A percentile compares a stretch with the other conserved stretches of the same genome.
phyloP scores from a whole-genome alignment of 2,888 invertebrate genomes.

The Apantesis nais region DNA sequence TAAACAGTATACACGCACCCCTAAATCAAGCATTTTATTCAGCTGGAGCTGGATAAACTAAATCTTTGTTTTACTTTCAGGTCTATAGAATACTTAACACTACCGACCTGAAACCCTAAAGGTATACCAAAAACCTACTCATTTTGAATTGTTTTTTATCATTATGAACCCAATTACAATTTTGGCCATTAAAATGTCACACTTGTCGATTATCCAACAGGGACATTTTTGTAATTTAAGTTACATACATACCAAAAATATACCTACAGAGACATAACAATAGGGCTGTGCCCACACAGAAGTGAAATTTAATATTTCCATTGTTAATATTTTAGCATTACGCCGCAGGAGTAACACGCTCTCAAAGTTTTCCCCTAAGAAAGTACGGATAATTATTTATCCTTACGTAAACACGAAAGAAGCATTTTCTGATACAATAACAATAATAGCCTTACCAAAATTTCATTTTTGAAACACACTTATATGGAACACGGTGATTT shows the following conservation, averaged over 20 bases:
- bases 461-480: conserved; percentile 27
- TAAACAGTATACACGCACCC: background rate
- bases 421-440: conserved; percentile 55
- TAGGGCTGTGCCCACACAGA: conserved; percentile 23
- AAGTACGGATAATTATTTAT: conserved; percentile 67
- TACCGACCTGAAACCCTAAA: no score
- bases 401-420: conserved; percentile 55
- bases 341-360: conserved; percentile 63
- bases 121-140: background rate
- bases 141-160: background rate
- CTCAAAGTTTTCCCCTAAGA: conserved; percentile 65
- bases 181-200: conserved; percentile 8
- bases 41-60: background rate
- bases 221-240: conserved; percentile 13
- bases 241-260: conserved; percentile 16
- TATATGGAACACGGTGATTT: background rate
- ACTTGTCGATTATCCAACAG: conserved; percentile 1
- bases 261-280: conserved; percentile 24
- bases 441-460: conserved; percentile 45
- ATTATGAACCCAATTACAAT: conserved; percentile 1
- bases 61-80: background rate
- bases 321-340: conserved; percentile 61
- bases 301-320: conserved; percentile 64
- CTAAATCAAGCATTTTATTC: no score
- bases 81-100: no score